phyloP scores from a whole-genome alignment of 2,113 vertebrate genomes.

The Cyprinus carpio region DNA sequence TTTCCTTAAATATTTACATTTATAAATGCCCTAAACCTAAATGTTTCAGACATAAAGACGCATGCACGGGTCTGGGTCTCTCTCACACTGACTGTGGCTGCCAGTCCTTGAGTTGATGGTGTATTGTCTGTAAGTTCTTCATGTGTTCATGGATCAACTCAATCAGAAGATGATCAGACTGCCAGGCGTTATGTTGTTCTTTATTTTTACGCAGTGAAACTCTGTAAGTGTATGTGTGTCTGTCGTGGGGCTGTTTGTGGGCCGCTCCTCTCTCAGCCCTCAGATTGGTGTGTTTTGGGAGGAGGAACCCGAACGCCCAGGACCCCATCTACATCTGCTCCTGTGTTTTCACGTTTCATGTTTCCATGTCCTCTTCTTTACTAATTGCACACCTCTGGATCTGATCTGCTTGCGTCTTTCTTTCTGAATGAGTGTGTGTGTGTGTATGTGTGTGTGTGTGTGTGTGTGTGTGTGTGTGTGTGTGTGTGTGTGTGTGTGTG shows the following conservation, averaged over 20 bases:
- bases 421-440: neutral
- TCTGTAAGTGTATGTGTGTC: neutral
- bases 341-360: neutral
- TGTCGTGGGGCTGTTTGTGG: neutral
- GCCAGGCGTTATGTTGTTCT: neutral
- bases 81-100: too few relatives aligned
- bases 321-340: neutral
- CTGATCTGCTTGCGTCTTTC: neutral
- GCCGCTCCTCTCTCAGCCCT: conserved; percentile 15
- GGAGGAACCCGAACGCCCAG: neutral
- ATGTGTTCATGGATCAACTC: neutral
- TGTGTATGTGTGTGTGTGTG: neutral
- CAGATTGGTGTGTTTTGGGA: conserved; percentile 17
- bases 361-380: neutral
- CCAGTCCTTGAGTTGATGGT: too few relatives aligned
- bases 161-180: neutral
- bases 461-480: too few relatives aligned
- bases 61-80: too few relatives aligned
- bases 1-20: too few relatives aligned
- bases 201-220: neutral
- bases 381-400: neutral
- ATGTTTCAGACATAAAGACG: too few relatives aligned
- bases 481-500: too few relatives aligned
- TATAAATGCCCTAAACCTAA: too few relatives aligned
- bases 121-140: too few relatives aligned